These are phyloP conservation scores for Arothron firmamentum DNA, from an alignment of 2,113 vertebrate genomes.

Conservation along the genomic window DNA sequence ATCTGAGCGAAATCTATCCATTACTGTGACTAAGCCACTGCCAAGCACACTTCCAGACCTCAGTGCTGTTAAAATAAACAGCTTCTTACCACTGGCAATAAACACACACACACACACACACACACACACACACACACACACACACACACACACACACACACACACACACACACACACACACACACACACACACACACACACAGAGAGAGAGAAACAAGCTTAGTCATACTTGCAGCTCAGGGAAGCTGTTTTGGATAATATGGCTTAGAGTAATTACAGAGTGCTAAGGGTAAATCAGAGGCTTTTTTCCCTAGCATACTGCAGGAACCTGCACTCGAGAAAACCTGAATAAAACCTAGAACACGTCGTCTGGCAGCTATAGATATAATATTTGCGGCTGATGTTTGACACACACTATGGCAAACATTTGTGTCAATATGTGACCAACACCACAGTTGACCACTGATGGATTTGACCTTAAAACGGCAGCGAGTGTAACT, in stretches of 20 bases:
- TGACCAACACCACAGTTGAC: no score
- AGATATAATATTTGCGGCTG: no score
- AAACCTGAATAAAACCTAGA: background rate
- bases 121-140: no score
- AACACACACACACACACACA: slow-evolving; percentile 9
- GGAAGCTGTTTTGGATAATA: slow-evolving; percentile 48
- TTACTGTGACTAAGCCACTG: slow-evolving; percentile 55
- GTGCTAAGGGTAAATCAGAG: slow-evolving; percentile 41
- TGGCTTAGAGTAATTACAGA: slow-evolving; percentile 63
- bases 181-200: no score
- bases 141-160: slow-evolving; percentile 2
- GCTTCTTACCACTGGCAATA: slow-evolving; percentile 31
- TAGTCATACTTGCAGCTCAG: slow-evolving; percentile 52
- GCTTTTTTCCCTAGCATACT: slow-evolving; percentile 10
- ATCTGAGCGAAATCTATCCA: slow-evolving; percentile 24
- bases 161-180: slow-evolving; percentile 5
- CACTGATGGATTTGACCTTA: no score
- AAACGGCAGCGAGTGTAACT: no score
- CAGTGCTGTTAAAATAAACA: slow-evolving; percentile 48
- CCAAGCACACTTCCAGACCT: slow-evolving; percentile 33
- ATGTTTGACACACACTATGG: no score
- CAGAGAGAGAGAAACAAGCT: slow-evolving; percentile 49
- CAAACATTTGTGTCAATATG: no score
- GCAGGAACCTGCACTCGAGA: slow-evolving; percentile 16
- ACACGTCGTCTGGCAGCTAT: background rate